phyloP scores from a whole-genome alignment of 2,113 vertebrate genomes.

The Hemiprocne comata region DNA sequence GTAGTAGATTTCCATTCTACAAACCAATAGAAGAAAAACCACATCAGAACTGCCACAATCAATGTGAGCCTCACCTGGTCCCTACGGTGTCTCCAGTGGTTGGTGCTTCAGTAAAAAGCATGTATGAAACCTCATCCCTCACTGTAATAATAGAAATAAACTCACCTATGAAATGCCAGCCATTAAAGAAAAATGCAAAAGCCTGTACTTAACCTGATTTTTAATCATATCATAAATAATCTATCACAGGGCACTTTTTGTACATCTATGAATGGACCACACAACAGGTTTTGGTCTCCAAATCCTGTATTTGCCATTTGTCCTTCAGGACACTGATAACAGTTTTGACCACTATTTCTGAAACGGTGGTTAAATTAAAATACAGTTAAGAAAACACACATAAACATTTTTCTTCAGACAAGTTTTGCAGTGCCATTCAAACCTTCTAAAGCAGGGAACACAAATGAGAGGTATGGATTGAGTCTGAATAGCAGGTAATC shows the following conservation, averaged over 20 bases:
- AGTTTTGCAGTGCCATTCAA: not conserved
- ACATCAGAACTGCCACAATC: not conserved
- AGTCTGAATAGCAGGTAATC: not conserved
- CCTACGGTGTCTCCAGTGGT: not conserved
- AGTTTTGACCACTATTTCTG: not conserved
- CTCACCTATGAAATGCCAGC: not conserved
- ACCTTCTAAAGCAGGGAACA: not conserved
- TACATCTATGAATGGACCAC: not conserved
- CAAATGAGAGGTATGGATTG: not conserved
- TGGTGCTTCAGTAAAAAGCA: not conserved
- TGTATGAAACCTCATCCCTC: not conserved
- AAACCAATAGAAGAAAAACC: not conserved
- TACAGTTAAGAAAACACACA: not conserved
- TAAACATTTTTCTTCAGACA: not conserved
- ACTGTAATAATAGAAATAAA: not conserved
- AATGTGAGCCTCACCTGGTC: not conserved
- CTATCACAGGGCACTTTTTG: not conserved
- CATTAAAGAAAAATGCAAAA: not conserved
- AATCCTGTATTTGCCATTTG: not conserved
- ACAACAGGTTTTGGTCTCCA: not conserved
- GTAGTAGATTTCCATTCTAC: not conserved
- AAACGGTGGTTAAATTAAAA: not conserved
- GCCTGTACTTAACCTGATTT: not conserved
- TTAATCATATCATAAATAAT: not conserved
- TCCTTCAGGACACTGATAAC: not conserved